phyloP scores from a whole-genome alignment of 2,888 invertebrate genomes.

The Euplagia quadripunctaria region DNA sequence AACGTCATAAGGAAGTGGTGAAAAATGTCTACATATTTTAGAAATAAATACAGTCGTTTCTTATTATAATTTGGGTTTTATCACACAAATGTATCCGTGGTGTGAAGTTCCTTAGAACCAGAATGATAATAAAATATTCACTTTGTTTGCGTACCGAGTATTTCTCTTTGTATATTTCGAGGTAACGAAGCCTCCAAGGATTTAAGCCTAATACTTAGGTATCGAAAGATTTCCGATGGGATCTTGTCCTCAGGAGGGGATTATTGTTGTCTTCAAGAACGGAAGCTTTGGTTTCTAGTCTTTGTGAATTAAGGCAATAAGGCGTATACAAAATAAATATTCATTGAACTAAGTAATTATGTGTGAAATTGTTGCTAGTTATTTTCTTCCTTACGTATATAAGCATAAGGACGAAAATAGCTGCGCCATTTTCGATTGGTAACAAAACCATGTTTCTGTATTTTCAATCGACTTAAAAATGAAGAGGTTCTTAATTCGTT shows the following conservation, averaged over 20 bases:
- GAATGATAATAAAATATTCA: slow-evolving; percentile 40
- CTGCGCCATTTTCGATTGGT: too few relatives aligned
- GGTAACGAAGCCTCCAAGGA: slow-evolving; percentile 60
- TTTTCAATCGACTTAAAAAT: background rate
- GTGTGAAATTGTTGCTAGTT: too few relatives aligned
- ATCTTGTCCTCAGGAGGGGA: slow-evolving; percentile 50
- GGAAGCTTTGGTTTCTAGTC: slow-evolving; percentile 23
- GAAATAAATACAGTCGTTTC: background rate
- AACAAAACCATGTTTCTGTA: background rate
- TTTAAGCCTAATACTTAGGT: slow-evolving; percentile 55
- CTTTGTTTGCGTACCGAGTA: slow-evolving; percentile 36
- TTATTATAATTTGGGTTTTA: background rate
- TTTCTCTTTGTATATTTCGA: slow-evolving; percentile 43
- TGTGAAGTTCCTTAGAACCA: slow-evolving; percentile 36
- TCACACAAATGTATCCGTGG: slow-evolving; percentile 1
- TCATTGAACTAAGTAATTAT: background rate
- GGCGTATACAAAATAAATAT: background rate
- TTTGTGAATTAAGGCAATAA: background rate
- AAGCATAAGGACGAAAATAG: too few relatives aligned
- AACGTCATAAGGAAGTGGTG: background rate
- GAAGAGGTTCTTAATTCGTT: background rate
- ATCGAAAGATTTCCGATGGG: slow-evolving; percentile 63
- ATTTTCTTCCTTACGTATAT: too few relatives aligned
- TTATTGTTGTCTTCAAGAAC: slow-evolving; percentile 48
- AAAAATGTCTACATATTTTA: background rate